A percentile compares a stretch with the other conserved stretches of the same genome.
Conservation (phyloP, 2,113 vertebrate species). For the Scomber scombrus region DNA sequence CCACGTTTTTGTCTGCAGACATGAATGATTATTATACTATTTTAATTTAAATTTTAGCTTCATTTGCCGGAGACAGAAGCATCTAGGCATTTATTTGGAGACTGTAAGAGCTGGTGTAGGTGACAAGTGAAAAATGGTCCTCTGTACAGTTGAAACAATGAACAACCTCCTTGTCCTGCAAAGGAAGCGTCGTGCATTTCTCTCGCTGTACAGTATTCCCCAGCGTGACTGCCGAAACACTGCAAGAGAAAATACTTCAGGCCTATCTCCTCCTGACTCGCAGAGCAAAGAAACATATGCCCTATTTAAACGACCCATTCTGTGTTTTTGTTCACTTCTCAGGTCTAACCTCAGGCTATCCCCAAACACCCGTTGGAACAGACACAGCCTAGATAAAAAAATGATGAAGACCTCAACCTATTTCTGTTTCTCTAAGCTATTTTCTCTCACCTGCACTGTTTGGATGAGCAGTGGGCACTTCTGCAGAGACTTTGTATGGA, state of each 20-base stretch:
- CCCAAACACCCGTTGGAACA: constrained; percentile 49
- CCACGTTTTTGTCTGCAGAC: background rate
- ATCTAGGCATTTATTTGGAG: background rate
- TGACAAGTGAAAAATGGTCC: constrained; percentile 16
- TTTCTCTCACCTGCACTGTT: constrained; percentile 37
- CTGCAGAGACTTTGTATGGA: background rate
- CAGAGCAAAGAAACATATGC: constrained; percentile 30
- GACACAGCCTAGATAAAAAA: constrained; percentile 60
- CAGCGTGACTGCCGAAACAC: background rate
- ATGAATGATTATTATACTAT: no score
- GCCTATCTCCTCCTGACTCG: constrained; percentile 7
- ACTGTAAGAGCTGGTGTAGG: background rate
- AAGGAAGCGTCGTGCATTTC: background rate
- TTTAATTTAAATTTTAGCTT: background rate
- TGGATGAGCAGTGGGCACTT: constrained; percentile 29
- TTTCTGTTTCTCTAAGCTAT: constrained; percentile 51
- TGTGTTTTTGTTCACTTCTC: constrained; percentile 41
- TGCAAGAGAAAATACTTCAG: constrained; percentile 12
- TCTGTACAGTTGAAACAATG: constrained; percentile 17
- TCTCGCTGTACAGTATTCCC: background rate
- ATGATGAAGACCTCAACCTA: constrained; percentile 48
- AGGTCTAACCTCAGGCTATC: constrained; percentile 66
- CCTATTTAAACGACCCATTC: constrained; percentile 58
- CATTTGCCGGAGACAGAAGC: background rate
- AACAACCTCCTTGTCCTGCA: background rate